phyloP scores from a whole-genome alignment of 2,797 vertebrate genomes.

The Coregonus suidteri region DNA sequence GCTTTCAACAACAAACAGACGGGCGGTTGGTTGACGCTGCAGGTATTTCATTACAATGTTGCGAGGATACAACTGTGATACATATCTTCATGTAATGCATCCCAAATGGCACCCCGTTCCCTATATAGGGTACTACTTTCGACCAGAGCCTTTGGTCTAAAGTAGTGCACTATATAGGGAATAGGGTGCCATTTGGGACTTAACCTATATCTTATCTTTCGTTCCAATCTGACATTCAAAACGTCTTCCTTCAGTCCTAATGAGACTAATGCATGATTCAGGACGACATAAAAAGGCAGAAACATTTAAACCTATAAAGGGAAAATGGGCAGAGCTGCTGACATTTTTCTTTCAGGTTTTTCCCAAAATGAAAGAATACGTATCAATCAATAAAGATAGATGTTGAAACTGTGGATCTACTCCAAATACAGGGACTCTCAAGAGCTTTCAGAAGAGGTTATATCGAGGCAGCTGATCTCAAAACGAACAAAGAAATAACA shows the following conservation, averaged over 20 bases:
- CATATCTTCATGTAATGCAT: not conserved
- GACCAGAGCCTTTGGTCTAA: no score
- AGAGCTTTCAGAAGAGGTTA: not conserved
- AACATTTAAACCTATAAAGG: slow-evolving; percentile 52
- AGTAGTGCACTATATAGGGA: not conserved
- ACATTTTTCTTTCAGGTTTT: not conserved
- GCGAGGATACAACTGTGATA: slow-evolving; percentile 19
- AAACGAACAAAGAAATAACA: no score
- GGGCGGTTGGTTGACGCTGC: not conserved
- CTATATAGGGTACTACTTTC: not conserved
- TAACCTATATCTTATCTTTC: not conserved
- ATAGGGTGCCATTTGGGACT: not conserved
- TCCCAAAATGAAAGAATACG: not conserved
- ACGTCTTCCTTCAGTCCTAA: slow-evolving; percentile 6
- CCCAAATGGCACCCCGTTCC: not conserved
- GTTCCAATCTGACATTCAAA: not conserved
- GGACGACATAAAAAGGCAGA: slow-evolving; percentile 56
- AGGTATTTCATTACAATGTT: slow-evolving; percentile 25
- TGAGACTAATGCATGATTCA: slow-evolving; percentile 17
- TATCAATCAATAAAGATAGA: not conserved
- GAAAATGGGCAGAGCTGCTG: not conserved
- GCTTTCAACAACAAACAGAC: not conserved
- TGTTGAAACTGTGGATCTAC: not conserved
- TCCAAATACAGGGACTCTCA: not conserved
- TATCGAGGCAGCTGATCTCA: not conserved